Evolutionary conservation across 2,888 invertebrate species (phyloP), one percentile per base, ranked within the genome.

Genomic region (Leptinotarsa rubiginosa): DNA sequence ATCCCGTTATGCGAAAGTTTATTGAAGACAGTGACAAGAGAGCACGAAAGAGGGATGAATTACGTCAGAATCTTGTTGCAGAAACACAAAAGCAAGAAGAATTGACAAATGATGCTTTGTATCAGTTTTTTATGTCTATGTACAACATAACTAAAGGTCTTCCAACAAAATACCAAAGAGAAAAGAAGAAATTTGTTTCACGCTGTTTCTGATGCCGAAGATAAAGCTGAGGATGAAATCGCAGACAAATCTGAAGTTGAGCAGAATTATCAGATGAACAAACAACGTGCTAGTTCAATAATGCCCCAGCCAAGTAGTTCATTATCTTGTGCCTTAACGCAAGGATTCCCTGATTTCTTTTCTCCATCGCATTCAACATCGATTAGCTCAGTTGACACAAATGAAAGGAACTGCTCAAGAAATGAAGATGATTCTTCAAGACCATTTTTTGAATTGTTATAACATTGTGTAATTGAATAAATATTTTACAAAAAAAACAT

Each of bases 211-310:
- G 22, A 71, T 41, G 66, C 65, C 31, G 71, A 71, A 71, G 71
- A 71, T 71, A 59, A 47, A 41, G 70, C 20, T 72, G 54, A 72
- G 15, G 54, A 66, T 72, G 71, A 66, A 72, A 72, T 65, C 47
- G 47, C 13, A 59, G 49, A 22, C 20, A 22, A 69, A 69, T 16
- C 20, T 18, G 56, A 59, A 47, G 56, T 67, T 50, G 20, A 59
- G 47, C 47, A 69, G 49, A 59, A 69, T 69, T 18, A 22, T 47
- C 59, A 50, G 22, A 69, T 69, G 47, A 49, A 69, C 47, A 50
- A 22, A 20, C 62, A 64, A 31, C 64, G 15, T 31, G 18, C 65
- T 65, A 52, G 20, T 56, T 50, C 64, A 68, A n/a, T 31, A 64
- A 73, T 52, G 18, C 1, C 52, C 64, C 18, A 64, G n/a, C n/a